phyloP scores from a whole-genome alignment of 2,797 vertebrate species.

The Malacoctenus gilli region DNA sequence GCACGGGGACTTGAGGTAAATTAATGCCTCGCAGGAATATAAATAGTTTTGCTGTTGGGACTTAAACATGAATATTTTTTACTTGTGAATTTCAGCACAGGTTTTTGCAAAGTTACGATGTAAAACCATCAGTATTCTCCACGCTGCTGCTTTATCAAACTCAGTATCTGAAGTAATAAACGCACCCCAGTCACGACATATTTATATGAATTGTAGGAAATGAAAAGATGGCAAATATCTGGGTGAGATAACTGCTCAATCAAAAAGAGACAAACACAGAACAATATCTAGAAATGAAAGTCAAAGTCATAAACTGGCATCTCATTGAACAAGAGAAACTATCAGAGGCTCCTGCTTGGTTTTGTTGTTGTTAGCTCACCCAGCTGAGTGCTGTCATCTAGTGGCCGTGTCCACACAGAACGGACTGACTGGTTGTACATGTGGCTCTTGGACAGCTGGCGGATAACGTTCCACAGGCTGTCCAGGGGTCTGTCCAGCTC shows the following conservation, averaged over 20 bases:
- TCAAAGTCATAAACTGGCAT: no score
- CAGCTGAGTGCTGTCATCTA: constrained; percentile 90
- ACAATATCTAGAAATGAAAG: no score
- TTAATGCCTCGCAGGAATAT: constrained; percentile 37
- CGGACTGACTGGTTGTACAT: constrained; percentile 88
- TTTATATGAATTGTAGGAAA: no score
- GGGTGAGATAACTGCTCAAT: no score
- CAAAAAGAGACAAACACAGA: no score
- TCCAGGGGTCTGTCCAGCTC: constrained; percentile 86
- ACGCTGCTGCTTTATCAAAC: no score
- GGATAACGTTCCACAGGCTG: constrained; percentile 87
- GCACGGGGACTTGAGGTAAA: constrained; percentile 32
- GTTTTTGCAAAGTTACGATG: constrained; percentile 17
- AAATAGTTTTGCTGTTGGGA: constrained; percentile 41
- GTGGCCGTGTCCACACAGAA: constrained; percentile 87
- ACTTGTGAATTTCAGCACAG: constrained; percentile 15
- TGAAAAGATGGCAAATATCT: no score
- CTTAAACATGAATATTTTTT: constrained; percentile 19
- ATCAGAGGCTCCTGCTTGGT: not conserved
- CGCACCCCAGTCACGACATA: no score
- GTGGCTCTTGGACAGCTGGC: constrained; percentile 87
- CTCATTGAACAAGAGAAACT: not conserved
- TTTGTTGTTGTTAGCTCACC: constrained; percentile 77
- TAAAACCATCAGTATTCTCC: no score
- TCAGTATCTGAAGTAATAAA: no score